Conservation (phyloP, 2,797 vertebrate species). For the Ptychadena robeensis region DNA sequence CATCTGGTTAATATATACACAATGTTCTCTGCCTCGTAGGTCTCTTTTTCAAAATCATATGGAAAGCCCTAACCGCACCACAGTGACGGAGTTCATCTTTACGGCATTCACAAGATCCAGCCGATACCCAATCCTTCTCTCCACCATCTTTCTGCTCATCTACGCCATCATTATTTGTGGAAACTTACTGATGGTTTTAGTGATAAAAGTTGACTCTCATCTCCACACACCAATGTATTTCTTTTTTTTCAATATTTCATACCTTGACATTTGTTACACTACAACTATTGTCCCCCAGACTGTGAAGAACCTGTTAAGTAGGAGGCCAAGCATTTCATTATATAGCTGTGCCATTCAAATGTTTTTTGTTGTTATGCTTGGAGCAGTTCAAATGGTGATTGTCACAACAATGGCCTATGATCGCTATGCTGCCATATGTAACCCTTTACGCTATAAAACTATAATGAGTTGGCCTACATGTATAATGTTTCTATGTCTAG, state of each 20-base stretch:
- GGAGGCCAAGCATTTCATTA: constrained; percentile 58
- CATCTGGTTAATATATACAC: neutral
- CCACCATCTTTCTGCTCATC: constrained; percentile 64
- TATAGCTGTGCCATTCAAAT: constrained; percentile 60
- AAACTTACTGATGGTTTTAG: constrained; percentile 65
- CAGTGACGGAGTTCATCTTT: constrained; percentile 64
- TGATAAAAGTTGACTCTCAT: constrained; percentile 61
- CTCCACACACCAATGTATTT: constrained; percentile 69
- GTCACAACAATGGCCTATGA: constrained; percentile 67
- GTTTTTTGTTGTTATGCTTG: constrained; percentile 60
- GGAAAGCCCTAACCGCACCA: constrained; percentile 62
- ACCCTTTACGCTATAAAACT: constrained; percentile 60
- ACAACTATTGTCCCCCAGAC: constrained; percentile 63
- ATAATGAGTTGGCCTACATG: constrained; percentile 62
- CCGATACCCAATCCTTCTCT: constrained; percentile 56
- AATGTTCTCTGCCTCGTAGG: neutral
- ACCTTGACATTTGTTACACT: constrained; percentile 65
- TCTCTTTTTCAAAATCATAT: neutral
- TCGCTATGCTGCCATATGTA: constrained; percentile 63
- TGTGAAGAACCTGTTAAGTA: constrained; percentile 61
- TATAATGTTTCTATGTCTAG: constrained; percentile 18
- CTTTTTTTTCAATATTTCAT: constrained; percentile 57
- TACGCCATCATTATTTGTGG: constrained; percentile 63
- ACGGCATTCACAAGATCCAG: constrained; percentile 62
- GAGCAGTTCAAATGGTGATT: constrained; percentile 61